A percentile compares a stretch with the other conserved stretches of the same genome.
phyloP scores from a whole-genome alignment of 1,140 invertebrate genomes.

The Augochlora pura region DNA sequence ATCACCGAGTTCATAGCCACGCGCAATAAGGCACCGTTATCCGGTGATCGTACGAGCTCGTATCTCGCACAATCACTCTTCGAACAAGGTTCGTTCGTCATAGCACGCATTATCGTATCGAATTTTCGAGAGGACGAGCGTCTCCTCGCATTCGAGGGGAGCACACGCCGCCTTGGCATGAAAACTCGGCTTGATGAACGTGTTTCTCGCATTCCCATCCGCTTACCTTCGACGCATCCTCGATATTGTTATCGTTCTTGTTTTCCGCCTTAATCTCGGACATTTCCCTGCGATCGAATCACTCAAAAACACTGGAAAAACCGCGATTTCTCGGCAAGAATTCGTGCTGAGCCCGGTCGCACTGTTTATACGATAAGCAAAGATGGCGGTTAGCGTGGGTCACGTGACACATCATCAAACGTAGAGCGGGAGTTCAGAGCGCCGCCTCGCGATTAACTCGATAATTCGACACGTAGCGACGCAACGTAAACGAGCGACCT shows the following conservation, averaged over 20 bases:
- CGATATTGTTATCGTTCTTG: slow-evolving; percentile 80
- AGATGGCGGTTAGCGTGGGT: slow-evolving; percentile 82
- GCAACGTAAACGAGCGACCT: slow-evolving; percentile 21
- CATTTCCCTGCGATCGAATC: slow-evolving; percentile 74
- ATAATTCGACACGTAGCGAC: slow-evolving; percentile 66
- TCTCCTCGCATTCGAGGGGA: slow-evolving; percentile 61
- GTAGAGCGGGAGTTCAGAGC: slow-evolving; percentile 68
- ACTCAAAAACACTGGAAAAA: slow-evolving; percentile 77
- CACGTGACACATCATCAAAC: slow-evolving; percentile 78
- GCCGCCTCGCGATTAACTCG: slow-evolving; percentile 50
- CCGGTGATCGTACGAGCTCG: background rate
- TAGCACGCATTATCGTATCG: slow-evolving; percentile 2
- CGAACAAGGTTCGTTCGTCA: background rate
- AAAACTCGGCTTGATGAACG: slow-evolving; percentile 77
- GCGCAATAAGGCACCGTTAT: slow-evolving; percentile 42
- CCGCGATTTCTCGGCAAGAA: slow-evolving; percentile 70
- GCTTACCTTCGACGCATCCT: slow-evolving; percentile 77
- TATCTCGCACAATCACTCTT: slow-evolving; percentile 13
- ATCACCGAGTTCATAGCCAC: slow-evolving; percentile 47
- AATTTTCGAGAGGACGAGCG: slow-evolving; percentile 59
- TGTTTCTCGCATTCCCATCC: slow-evolving; percentile 55
- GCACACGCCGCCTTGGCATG: slow-evolving; percentile 73
- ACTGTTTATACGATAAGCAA: slow-evolving; percentile 81
- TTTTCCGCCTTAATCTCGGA: slow-evolving; percentile 80
- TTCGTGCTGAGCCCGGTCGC: slow-evolving; percentile 73